Conservation (phyloP, 2,113 vertebrate genomes). For the Myocastor coypus region DNA sequence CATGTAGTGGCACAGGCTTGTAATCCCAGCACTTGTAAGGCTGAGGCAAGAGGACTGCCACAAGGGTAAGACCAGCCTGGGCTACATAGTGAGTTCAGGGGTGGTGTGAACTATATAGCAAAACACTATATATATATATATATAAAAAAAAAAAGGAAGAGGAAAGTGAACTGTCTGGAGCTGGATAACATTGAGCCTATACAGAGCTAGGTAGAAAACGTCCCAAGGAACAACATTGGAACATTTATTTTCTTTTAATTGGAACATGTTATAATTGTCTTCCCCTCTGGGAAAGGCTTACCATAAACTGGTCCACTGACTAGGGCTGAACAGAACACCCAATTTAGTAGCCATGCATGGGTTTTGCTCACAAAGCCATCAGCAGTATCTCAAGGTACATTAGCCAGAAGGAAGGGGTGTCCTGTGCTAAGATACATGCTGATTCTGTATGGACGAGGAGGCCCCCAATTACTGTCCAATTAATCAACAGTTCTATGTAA, state of each 20-base stretch:
- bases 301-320: neutral
- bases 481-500: accelerated
- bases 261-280: neutral
- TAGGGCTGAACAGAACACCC: neutral
- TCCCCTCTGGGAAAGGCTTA: neutral
- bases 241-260: too few relatives aligned
- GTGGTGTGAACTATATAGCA: too few relatives aligned
- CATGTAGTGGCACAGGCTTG: too few relatives aligned
- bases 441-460: neutral
- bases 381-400: neutral
- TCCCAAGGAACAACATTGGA: neutral
- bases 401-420: neutral
- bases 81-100: too few relatives aligned
- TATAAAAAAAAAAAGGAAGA: neutral
- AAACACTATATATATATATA: too few relatives aligned
- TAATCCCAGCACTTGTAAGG: too few relatives aligned
- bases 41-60: too few relatives aligned
- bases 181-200: neutral
- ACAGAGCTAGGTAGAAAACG: neutral
- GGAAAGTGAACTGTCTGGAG: neutral
- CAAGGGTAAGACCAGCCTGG: too few relatives aligned
- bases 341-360: neutral
- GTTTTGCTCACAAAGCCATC: neutral
- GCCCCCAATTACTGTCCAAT: neutral
- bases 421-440: neutral